Base-by-base conservation (phyloP, 2,888 invertebrate species). In the Cryptus armator region DNA sequence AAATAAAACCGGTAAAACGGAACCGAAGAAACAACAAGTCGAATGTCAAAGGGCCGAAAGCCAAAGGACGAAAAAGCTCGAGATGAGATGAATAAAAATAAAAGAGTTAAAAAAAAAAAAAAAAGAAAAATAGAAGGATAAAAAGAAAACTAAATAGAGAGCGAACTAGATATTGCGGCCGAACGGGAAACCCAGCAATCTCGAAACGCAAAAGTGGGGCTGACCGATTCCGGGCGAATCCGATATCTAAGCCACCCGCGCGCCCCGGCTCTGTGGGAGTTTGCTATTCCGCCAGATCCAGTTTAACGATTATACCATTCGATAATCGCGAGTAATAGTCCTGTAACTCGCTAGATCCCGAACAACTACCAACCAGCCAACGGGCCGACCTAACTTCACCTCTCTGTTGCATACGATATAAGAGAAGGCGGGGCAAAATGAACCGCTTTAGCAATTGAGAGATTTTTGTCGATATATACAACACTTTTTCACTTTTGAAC, bases 221-320 rank as follows among this genome's bases (percentile, higher is more conserved):
- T 62, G 29, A 29, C 14, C 14, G 24, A 14, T 24, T 24, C 24
- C 29, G 24, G 24, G 6, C 14, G 37, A 37, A 37, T 32, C 7
- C 62, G 62, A 62, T 32, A 62, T 62, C 62, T 12, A 19, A 56
- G 14, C 70, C 10, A 32, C 2, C 12, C 32, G 48, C 10, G 51
- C n/a, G n/a, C n/a, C 2, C 14, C 32, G 48, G 7, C 6, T 29
- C 29, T 7, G 32, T 29, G 29, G 14, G 62, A 62, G 32, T 53
- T 37, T 51, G 67, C 46, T 59, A 59, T 62, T 81, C 62, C 75
- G 12, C 4, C 7, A 62, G 53, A 76, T 77, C 67, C 80, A 70
- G 76, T 82, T 85, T 80, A 80, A 85, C 80, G 85, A 87, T 84
- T 82, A 85, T 85, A 80, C 24, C 68, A 29, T 75, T 81, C 75